Conservation (phyloP, 2,888 invertebrate species). For the Ptychoptera albimana region DNA sequence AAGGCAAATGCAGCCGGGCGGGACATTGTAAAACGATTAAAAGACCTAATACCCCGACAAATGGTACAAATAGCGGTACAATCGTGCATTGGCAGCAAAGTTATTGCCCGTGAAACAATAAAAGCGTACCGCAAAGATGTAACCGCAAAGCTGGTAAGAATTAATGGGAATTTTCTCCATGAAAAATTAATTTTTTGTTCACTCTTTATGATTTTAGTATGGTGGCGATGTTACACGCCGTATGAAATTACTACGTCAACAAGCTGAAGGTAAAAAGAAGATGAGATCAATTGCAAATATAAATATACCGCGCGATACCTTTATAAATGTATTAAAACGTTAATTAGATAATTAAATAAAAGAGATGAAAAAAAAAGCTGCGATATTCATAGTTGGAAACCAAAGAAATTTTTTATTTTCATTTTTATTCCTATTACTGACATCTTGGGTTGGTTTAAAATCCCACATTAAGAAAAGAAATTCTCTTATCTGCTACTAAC, state of each 20-base stretch:
- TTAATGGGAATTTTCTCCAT: neutral
- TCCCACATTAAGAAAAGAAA: too few relatives aligned
- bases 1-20: conserved; percentile 48
- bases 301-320: conserved; percentile 80
- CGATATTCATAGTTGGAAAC: too few relatives aligned
- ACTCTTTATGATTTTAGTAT: conserved; percentile 42
- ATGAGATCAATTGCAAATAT: conserved; percentile 87
- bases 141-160: conserved; percentile 76
- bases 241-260: conserved; percentile 76
- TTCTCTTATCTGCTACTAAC: too few relatives aligned
- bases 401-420: too few relatives aligned
- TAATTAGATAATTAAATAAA: conserved; percentile 22
- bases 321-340: conserved; percentile 77
- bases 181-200: conserved; percentile 4
- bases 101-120: conserved; percentile 71
- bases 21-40: conserved; percentile 54
- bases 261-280: conserved; percentile 86
- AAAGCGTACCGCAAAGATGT: conserved; percentile 86
- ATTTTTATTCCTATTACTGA: too few relatives aligned
- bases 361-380: too few relatives aligned
- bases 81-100: conserved; percentile 60
- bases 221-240: conserved; percentile 84
- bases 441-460: too few relatives aligned
- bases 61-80: conserved; percentile 79
- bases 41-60: conserved; percentile 77